Evolutionary conservation across 1,140 invertebrate species (phyloP).

Genomic region (Cryptotermes secundus): DNA sequence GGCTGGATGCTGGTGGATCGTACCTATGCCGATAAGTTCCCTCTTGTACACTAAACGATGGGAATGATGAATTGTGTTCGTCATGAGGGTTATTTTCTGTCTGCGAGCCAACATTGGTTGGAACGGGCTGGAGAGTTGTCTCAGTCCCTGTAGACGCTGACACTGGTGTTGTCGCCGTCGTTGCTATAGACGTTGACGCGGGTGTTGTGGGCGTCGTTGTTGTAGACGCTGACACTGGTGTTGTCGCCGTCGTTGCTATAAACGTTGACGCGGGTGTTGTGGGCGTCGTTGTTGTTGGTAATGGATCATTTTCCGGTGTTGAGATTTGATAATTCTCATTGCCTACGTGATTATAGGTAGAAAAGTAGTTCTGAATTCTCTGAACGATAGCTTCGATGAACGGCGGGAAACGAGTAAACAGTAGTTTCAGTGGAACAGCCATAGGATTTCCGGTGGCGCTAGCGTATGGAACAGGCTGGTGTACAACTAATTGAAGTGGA

Average conservation of each 20-base stretch:
- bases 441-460: background rate
- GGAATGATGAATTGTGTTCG: background rate
- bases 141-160: background rate
- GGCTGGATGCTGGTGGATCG: background rate
- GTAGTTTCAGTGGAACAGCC: background rate
- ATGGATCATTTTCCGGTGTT: background rate
- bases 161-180: background rate
- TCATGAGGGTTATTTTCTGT: background rate
- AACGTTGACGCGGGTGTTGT: background rate
- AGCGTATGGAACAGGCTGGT: background rate
- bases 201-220: background rate
- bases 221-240: background rate
- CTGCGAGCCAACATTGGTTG: no score
- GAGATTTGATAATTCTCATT: background rate
- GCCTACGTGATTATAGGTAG: constrained; percentile 36
- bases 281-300: background rate
- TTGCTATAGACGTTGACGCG: background rate
- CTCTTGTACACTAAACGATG: background rate
- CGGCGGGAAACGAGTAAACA: constrained; percentile 52
- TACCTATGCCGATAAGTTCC: background rate
- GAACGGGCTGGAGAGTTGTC: background rate
- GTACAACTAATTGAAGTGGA: background rate
- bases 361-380: constrained; percentile 52
- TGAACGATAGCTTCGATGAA: constrained; percentile 61
- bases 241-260: background rate